phyloP scores from a whole-genome alignment of 2,113 vertebrate genomes.

The Heptranchias perlo region DNA sequence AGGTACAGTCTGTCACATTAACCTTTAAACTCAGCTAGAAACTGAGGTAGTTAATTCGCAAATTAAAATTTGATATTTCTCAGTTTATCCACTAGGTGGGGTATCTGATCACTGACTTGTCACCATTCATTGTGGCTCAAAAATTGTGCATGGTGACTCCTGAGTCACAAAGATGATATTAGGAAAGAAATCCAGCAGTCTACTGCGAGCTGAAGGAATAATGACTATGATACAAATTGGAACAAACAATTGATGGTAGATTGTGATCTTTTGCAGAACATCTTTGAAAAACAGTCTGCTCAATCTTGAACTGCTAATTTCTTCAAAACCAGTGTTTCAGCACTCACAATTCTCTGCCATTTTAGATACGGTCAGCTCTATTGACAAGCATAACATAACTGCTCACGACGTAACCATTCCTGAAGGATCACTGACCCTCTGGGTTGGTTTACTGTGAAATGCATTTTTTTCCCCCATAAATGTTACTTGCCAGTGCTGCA shows the following conservation, averaged over 20 bases:
- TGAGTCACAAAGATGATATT: background rate
- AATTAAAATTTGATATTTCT: background rate
- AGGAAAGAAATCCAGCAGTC: background rate
- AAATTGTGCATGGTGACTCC: background rate
- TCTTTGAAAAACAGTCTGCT: background rate
- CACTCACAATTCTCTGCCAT: background rate
- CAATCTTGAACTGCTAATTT: background rate
- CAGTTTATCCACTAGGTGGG: slow-evolving; percentile 7
- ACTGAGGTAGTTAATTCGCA: background rate
- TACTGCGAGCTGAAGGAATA: background rate
- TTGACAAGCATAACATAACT: background rate
- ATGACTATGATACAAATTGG: background rate
- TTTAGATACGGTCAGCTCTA: background rate
- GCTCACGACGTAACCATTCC: background rate
- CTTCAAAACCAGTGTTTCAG: background rate
- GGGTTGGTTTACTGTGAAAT: background rate
- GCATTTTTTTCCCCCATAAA: background rate
- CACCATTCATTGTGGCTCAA: background rate
- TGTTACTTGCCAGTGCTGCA: background rate
- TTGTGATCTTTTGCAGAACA: background rate
- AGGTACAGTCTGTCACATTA: background rate
- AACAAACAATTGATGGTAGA: background rate
- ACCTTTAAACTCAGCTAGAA: background rate
- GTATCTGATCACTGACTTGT: background rate
- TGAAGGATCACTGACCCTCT: background rate